Base-by-base conservation (phyloP, 2,797 vertebrate genomes). In the Artibeus jamaicensis region DNA sequence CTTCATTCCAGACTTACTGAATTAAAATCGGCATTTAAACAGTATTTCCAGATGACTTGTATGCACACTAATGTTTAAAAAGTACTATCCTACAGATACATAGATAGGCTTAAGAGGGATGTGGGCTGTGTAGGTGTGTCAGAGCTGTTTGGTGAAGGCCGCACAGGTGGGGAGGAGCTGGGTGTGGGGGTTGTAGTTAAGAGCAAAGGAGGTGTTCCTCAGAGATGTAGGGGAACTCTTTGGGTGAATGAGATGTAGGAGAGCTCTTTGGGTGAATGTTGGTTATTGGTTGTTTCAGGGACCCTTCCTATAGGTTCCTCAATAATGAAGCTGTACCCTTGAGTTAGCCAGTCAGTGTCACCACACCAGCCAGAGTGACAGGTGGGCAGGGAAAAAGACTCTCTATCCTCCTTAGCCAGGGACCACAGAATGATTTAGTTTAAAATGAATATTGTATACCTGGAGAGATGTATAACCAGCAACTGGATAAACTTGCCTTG, bases 21-120 rank as follows among this genome's bases (percentile, higher is more conserved):
- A 70, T 86, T 34, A 46, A 32, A 79, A 62, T 93, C 37, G 93
- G 79, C 14, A 89, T 50, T 86, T 93, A 86, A 89, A 86, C 26
- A 79, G 32, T 78, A 83, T 37, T 26, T n/a, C 21, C 46, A 67
- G 55, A n/a, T 76, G 50, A 94, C 42, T 39, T 67, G 12, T 93
- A 68, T 68, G 32, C 26, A 57, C 46, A 67, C 55, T 57, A 77
- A 71, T n/a, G 12, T 73, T 95, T 88, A 55, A 92, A 39, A 89
- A 68, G 48, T 50, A 76, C 46, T n/a, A 15, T 86, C 50, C 85
- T 86, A 53, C 39, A 74, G 62, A 24, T 42, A 34, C 42, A 73
- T 19, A 77, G 73, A 62, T 59, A 57, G 26, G 46, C 29, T 96
- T 3, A 46, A 11, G 62, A 93, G n/a, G 46, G 24, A 16, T 79